These are phyloP conservation scores for Patiria miniata DNA, from an alignment of 35 echinoderm and acorn worm species.

Conservation along the genomic window DNA sequence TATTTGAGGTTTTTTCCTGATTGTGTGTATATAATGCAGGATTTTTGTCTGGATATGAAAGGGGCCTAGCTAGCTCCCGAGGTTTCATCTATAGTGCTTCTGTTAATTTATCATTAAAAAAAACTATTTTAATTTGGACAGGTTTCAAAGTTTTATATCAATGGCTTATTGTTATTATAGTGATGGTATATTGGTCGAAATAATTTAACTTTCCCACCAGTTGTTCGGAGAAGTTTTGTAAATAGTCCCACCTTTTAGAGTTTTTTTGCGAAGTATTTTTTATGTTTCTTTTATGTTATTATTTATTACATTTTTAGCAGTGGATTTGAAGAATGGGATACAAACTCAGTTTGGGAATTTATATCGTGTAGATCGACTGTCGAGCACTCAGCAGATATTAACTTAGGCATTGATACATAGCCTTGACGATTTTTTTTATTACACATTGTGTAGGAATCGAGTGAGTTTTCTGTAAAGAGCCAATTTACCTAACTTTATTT, in stretches of 20 bases:
- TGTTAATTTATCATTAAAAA: slow-evolving; percentile 7
- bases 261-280: neutral
- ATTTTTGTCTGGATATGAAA: neutral
- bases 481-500: slow-evolving; percentile 20
- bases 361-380: no score
- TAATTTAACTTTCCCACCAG: neutral
- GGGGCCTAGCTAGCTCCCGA: neutral
- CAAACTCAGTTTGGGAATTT: no score
- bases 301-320: neutral
- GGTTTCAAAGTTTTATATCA: slow-evolving; percentile 29
- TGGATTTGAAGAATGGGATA: no score
- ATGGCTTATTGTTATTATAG: neutral
- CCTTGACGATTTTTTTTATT: no score
- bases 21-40: no score
- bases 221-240: neutral
- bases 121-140: slow-evolving; percentile 24
- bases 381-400: no score
- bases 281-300: neutral
- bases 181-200: slow-evolving; percentile 7
- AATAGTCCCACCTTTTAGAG: slow-evolving; percentile 20
- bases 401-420: no score
- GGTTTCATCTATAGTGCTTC: slow-evolving; percentile 5
- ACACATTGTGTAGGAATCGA: neutral
- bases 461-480: neutral
- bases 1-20: neutral